Percentiles rank a stretch among this genome's conserved stretches.
phyloP scores from a whole-genome alignment of 2,113 vertebrate genomes.

The Cichladusa arquata region DNA sequence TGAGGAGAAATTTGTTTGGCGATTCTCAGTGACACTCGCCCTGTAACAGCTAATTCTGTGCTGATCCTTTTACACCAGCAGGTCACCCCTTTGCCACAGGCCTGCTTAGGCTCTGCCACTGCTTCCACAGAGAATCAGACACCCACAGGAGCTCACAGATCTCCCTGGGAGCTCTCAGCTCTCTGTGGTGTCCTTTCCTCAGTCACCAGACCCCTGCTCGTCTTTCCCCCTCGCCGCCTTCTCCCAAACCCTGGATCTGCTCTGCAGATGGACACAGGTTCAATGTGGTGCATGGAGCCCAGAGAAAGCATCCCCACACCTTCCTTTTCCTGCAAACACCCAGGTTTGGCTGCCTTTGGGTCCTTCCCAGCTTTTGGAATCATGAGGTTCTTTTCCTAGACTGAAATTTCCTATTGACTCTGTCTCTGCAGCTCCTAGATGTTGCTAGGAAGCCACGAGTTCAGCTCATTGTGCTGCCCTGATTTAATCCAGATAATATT shows the following conservation, averaged over 20 bases:
- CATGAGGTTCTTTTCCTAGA: background rate
- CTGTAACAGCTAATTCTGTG: background rate
- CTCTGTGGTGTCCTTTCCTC: background rate
- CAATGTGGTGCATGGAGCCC: background rate
- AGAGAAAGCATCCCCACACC: background rate
- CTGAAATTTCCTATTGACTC: background rate
- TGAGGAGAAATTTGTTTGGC: constrained; percentile 31
- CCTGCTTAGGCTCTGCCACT: background rate
- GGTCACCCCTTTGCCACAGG: background rate
- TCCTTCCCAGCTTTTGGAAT: background rate
- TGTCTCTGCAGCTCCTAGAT: background rate
- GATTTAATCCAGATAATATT: background rate
- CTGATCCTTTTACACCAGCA: background rate
- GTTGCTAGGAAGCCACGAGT: background rate
- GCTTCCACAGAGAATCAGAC: background rate
- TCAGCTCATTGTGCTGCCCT: background rate
- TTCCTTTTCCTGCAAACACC: background rate
- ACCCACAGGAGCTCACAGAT: background rate
- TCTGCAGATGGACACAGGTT: background rate
- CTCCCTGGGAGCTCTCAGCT: background rate
- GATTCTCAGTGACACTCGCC: background rate
- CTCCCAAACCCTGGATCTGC: background rate
- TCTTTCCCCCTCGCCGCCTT: background rate
- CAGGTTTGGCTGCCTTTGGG: background rate
- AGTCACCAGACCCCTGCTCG: background rate